Base-by-base conservation (phyloP, 2,888 invertebrate genomes). In the Cryptus viduatorius region DNA sequence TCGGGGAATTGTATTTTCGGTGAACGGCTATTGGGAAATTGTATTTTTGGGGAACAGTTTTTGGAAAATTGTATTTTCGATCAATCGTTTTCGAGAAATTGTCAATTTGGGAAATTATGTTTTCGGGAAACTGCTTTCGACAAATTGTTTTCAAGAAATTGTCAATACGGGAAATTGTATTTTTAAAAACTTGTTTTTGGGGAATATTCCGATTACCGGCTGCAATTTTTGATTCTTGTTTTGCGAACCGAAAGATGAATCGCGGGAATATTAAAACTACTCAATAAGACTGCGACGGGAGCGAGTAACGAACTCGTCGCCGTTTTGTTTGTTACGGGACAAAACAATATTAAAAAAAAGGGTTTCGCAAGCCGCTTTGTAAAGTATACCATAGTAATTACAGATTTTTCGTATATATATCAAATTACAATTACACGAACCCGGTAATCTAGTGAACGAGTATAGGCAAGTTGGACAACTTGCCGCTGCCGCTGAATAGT, bases 381-480 rank as follows among this genome's bases (percentile, higher is more conserved):
- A 76, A 83, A 79, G 48, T 84, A 72, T 68, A 84, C 53, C 76
- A 79, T 68, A 83, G 68, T 85, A 86, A 53, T 64, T 89, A 73
- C 86, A 76, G 83, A 46, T 37, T 24, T 56, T 88, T 84, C 84
- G 75, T 84, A 81, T 84, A 87, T 83, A 87, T 86, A 78, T 10
- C 24, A 24, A 56, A 56, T 37, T 86, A 79, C 72, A 72, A 73
- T 86, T 81, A 83, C 79, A 79, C 73, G 73, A 79, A 73, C 65
- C 24, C 68, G 64, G 64, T 79, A 65, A 82, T n/a, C 48, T 83
- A 86, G 46, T 84, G 69, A 75, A 85, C 86, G 86, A 86, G 79
- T 87, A 86, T 83, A 86, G 84, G 86, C 80, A 83, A 86, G 64
- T 83, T 71, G 56, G 76, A 84, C 86, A 79, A 79, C 72, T 83